Conservation (phyloP, 1,140 invertebrate species). For the Pseudomyrmex pallidus region DNA sequence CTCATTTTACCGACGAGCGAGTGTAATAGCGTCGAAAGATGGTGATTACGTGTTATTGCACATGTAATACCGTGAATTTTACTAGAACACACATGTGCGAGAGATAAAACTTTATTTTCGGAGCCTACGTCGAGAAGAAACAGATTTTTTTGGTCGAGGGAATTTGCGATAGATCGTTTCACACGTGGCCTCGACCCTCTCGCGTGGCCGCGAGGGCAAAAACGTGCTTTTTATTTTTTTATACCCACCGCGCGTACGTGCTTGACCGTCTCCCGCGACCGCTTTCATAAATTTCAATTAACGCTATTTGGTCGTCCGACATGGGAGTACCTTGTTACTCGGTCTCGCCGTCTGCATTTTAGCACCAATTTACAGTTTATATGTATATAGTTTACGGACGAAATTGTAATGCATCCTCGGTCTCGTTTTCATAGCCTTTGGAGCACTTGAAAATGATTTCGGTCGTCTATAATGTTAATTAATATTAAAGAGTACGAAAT, state of each 20-base stretch:
- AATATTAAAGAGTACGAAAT: not conserved
- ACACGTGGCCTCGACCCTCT: not conserved
- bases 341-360: constrained; percentile 53
- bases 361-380: constrained; percentile 62
- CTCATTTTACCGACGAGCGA: constrained; percentile 16
- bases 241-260: constrained; percentile 43
- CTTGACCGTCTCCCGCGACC: constrained; percentile 48
- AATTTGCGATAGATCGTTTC: constrained; percentile 37
- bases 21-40: constrained; percentile 11
- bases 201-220: constrained; percentile 2
- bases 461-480: not conserved
- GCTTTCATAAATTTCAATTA: constrained; percentile 63
- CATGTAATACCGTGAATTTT: constrained; percentile 13
- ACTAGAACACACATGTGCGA: constrained; percentile 17
- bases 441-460: constrained; percentile 62
- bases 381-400: constrained; percentile 40
- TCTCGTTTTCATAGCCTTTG: constrained; percentile 37
- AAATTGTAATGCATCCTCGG: constrained; percentile 19
- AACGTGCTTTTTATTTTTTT: constrained; percentile 50
- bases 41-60: constrained; percentile 17
- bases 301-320: constrained; percentile 54
- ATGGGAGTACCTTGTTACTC: constrained; percentile 52
- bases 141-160: not conserved
- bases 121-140: constrained; percentile 1
- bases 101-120: constrained; percentile 9